Evolutionary conservation across 1,140 invertebrate species (phyloP).

Genomic region (Microplitis demolitor): DNA sequence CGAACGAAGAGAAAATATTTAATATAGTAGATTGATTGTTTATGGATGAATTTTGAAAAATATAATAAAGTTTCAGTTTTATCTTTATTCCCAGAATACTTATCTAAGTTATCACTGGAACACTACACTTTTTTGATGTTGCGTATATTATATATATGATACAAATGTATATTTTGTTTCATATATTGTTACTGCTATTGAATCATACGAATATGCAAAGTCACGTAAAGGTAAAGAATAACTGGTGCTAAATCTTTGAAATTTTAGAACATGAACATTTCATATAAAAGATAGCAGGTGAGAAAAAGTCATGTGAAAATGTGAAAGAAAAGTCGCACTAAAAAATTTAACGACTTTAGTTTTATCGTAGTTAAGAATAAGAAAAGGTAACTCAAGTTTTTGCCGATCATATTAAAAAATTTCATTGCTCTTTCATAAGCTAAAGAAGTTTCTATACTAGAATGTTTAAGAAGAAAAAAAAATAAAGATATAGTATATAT

Average conservation of each 20-base stretch:
- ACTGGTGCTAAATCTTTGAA: conserved; percentile 5
- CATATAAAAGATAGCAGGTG: neutral
- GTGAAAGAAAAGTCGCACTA: neutral
- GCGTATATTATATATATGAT: no score
- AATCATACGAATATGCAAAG: neutral
- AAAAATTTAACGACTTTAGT: conserved; percentile 4
- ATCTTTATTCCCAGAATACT: no score
- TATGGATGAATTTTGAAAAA: no score
- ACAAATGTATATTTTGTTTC: neutral
- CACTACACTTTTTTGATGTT: no score
- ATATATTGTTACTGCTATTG: neutral
- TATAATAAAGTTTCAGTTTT: no score
- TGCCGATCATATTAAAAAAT: neutral
- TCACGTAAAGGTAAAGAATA: neutral
- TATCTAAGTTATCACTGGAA: no score
- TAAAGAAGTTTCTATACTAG: no score
- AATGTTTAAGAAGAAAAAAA: neutral
- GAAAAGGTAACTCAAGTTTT: neutral
- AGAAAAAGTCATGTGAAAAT: conserved; percentile 9
- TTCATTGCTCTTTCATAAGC: no score
- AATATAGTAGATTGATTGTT: neutral
- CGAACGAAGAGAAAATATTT: neutral
- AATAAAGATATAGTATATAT: no score
- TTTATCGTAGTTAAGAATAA: neutral
- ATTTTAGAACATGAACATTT: neutral